Percentiles rank a stretch among this genome's conserved stretches.
These are phyloP conservation scores for Apaloderma vittatum DNA, from an alignment of 2,113 vertebrate species.

Conservation along the genomic window DNA sequence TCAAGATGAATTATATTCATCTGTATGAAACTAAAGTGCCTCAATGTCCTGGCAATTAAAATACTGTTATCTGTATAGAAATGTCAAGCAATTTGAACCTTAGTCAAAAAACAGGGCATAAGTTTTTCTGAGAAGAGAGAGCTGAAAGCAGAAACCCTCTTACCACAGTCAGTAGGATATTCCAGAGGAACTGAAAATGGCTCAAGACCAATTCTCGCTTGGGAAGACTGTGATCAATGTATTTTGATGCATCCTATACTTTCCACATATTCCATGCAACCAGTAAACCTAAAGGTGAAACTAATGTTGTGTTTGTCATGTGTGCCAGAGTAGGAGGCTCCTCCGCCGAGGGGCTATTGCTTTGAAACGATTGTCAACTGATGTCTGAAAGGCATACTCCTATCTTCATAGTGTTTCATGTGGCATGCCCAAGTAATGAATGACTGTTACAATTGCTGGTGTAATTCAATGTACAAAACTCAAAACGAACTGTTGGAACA, in stretches of 20 bases:
- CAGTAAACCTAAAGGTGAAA: neutral
- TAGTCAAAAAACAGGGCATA: neutral
- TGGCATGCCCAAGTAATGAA: neutral
- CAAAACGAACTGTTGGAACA: neutral
- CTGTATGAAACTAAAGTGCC: neutral
- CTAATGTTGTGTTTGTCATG: too few species aligned
- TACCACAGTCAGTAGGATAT: neutral
- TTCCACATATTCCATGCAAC: accelerated
- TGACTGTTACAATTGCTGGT: neutral
- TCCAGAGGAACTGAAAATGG: neutral
- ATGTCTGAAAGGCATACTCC: neutral
- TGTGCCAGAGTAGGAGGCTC: neutral
- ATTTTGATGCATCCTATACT: neutral
- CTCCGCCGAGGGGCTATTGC: neutral
- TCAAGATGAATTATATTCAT: conserved; percentile 1
- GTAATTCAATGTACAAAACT: neutral
- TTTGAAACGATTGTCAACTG: neutral
- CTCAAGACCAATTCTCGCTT: neutral
- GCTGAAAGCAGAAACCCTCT: neutral
- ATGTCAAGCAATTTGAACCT: neutral
- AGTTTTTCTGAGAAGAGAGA: neutral
- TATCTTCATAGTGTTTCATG: neutral
- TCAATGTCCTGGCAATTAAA: neutral
- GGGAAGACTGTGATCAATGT: neutral
- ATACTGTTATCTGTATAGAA: neutral